Percentiles rank a stretch among this genome's conserved stretches.
Conservation (phyloP, 2,113 vertebrate genomes). For the Notarius quadriscutis region DNA sequence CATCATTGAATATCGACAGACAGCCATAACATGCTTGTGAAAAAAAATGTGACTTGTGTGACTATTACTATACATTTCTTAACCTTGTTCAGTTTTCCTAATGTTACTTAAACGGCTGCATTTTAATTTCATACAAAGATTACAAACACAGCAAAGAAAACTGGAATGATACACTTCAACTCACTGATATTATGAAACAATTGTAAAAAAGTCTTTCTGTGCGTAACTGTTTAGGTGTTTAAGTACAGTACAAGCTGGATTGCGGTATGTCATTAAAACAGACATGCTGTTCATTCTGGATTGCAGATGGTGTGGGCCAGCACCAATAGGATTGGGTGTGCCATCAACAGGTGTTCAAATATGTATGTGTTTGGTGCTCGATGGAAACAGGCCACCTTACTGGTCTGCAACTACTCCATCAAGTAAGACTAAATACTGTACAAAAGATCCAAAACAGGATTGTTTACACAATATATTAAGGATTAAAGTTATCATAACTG, state of each 20-base stretch:
- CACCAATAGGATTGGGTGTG: slow-evolving; percentile 84
- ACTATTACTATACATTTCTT: no score
- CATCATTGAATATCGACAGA: no score
- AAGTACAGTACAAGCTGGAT: background rate
- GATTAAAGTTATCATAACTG: background rate
- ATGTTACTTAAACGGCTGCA: background rate
- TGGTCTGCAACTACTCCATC: slow-evolving; percentile 91
- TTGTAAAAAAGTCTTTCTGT: background rate
- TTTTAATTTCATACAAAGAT: background rate
- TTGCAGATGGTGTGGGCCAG: slow-evolving; percentile 92
- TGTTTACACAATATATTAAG: background rate
- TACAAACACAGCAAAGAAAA: background rate
- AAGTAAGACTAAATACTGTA: slow-evolving; percentile 76
- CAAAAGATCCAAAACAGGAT: background rate
- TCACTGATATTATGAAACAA: no score
- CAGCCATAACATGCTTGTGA: no score
- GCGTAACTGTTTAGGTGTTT: background rate
- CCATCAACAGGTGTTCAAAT: slow-evolving; percentile 77
- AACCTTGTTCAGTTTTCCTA: background rate
- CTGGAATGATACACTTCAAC: background rate
- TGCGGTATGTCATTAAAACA: background rate
- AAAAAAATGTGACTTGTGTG: no score
- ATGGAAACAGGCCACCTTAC: slow-evolving; percentile 76
- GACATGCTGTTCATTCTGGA: slow-evolving; percentile 11
- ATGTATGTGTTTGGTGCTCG: slow-evolving; percentile 79